A percentile compares a stretch with the other conserved stretches of the same genome.
Conservation (phyloP, 2,888 invertebrate species). For the Drosophila hamatofila region DNA sequence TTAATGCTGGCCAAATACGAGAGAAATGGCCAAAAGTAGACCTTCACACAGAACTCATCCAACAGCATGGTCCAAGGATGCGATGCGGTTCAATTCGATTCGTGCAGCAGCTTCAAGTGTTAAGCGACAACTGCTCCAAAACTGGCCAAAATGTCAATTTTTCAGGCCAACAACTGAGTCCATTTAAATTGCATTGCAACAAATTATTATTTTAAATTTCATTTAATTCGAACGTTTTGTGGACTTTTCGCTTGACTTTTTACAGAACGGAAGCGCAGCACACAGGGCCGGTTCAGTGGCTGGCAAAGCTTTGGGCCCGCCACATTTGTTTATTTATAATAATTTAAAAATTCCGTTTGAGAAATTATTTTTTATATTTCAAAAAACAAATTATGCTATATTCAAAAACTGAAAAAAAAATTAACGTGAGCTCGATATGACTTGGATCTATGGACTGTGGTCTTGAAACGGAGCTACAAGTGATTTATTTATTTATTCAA, state of each 20-base stretch:
- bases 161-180: constrained; percentile 43
- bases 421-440: too few relatives aligned
- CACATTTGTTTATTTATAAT: too few relatives aligned
- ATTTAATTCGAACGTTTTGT: constrained; percentile 40
- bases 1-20: constrained; percentile 84
- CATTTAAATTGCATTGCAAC: constrained; percentile 28
- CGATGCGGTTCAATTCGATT: background rate
- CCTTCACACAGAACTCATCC: constrained; percentile 83
- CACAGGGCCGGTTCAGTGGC: constrained; percentile 40
- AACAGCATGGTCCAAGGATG: constrained; percentile 61
- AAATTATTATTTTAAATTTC: constrained; percentile 62
- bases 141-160: background rate
- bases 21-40: constrained; percentile 84
- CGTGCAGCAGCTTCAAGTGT: constrained; percentile 39
- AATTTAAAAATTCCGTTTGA: too few relatives aligned
- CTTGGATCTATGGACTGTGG: too few relatives aligned
- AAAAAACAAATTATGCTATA: too few relatives aligned
- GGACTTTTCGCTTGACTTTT: constrained; percentile 36
- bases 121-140: constrained; percentile 45
- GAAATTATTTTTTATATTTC: too few relatives aligned
- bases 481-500: too few relatives aligned
- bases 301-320: background rate
- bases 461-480: too few relatives aligned
- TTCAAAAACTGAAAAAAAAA: too few relatives aligned
- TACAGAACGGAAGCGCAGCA: constrained; percentile 11